These are phyloP conservation scores for Dermolepida albohirtum DNA, from an alignment of 2,888 invertebrate genomes.

Conservation along the genomic window DNA sequence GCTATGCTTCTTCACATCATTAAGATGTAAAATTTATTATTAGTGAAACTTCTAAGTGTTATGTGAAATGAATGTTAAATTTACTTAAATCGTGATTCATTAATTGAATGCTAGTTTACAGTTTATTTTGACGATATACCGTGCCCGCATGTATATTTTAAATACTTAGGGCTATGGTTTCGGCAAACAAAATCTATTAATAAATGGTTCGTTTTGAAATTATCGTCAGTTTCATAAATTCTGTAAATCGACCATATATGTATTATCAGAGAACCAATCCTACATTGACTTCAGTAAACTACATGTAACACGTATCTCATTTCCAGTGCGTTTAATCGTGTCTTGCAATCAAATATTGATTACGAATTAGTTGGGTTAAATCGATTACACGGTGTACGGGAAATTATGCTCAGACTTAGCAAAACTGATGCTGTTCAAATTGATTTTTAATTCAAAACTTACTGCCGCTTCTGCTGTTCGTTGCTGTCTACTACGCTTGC, in stretches of 20 bases:
- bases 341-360: slow-evolving; percentile 51
- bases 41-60: too few relatives aligned
- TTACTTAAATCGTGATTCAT: too few relatives aligned
- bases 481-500: slow-evolving; percentile 8
- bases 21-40: too few relatives aligned
- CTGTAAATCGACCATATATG: slow-evolving; percentile 9
- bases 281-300: slow-evolving; percentile 14
- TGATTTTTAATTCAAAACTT: slow-evolving; percentile 59
- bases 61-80: too few relatives aligned
- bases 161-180: too few relatives aligned
- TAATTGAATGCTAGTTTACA: too few relatives aligned
- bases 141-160: too few relatives aligned
- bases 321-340: slow-evolving; percentile 31
- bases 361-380: slow-evolving; percentile 50
- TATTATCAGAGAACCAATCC: slow-evolving; percentile 11
- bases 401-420: slow-evolving; percentile 58
- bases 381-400: slow-evolving; percentile 54
- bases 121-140: too few relatives aligned
- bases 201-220: too few relatives aligned
- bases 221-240: slow-evolving; percentile 1
- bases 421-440: slow-evolving; percentile 59
- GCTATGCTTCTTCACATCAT: too few relatives aligned
- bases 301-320: slow-evolving; percentile 5
- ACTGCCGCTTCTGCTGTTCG: slow-evolving; percentile 3
- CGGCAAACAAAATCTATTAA: too few relatives aligned